Evolutionary conservation across 2,797 vertebrate genomes (phyloP).

Genomic region (Percopsis omiscomaycus): DNA sequence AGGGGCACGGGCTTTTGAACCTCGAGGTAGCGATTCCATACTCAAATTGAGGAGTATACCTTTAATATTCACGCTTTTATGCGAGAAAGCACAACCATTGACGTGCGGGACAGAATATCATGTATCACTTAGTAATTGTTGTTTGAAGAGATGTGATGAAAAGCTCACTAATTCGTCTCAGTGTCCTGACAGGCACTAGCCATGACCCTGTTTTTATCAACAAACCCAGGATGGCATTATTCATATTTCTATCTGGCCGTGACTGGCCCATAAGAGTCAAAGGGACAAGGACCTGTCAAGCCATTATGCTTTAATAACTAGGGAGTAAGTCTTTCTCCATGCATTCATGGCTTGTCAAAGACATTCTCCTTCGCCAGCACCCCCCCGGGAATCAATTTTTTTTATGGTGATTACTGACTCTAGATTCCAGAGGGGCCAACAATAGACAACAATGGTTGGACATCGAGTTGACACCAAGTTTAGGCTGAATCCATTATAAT

Average conservation of each 20-base stretch:
- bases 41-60: too few relatives aligned
- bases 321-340: conserved; percentile 41
- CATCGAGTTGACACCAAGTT: conserved; percentile 44
- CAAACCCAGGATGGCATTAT: conserved; percentile 41
- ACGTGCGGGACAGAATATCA: background rate
- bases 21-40: too few relatives aligned
- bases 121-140: background rate
- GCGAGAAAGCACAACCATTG: background rate
- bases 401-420: conserved; percentile 16
- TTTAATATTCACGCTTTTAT: too few relatives aligned
- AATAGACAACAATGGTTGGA: conserved; percentile 29
- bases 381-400: too few relatives aligned
- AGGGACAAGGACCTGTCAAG: conserved; percentile 43
- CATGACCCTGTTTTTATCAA: conserved; percentile 49
- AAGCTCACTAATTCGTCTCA: background rate
- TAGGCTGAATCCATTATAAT: conserved; percentile 29
- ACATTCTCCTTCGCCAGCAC: too few relatives aligned
- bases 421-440: conserved; percentile 38
- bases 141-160: background rate
- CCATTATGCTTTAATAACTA: conserved; percentile 40
- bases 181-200: conserved; percentile 18
- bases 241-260: conserved; percentile 44
- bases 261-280: conserved; percentile 18
- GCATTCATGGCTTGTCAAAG: background rate
- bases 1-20: too few relatives aligned